A percentile compares a stretch with the other conserved stretches of the same genome.
phyloP scores from a whole-genome alignment of 2,113 vertebrate species.

The Epinephelus cyanopodus region DNA sequence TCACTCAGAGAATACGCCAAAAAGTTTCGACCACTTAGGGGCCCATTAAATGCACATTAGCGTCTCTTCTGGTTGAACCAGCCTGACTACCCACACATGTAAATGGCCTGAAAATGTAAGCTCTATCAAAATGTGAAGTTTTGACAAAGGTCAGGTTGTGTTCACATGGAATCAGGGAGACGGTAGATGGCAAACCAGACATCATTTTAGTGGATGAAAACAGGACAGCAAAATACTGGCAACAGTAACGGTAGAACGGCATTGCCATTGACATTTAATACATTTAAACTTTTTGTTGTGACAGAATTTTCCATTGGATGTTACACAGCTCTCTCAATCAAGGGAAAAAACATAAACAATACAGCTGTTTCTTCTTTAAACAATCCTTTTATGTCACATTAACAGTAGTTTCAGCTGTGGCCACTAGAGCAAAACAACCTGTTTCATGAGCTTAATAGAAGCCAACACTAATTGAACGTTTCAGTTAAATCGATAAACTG shows the following conservation, averaged over 20 bases:
- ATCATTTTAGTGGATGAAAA: too few species aligned
- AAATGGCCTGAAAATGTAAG: not conserved
- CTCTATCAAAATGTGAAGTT: not conserved
- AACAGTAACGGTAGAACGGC: too few species aligned
- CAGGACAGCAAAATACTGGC: too few species aligned
- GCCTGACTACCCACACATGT: not conserved
- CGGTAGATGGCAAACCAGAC: too few species aligned
- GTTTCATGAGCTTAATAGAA: not conserved
- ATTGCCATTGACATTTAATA: too few species aligned
- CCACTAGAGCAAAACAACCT: not conserved
- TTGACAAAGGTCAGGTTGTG: too few species aligned
- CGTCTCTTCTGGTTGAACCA: not conserved
- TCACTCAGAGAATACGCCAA: not conserved
- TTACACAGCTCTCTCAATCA: too few species aligned
- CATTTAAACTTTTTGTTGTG: too few species aligned
- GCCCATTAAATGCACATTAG: not conserved
- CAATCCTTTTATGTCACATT: not conserved
- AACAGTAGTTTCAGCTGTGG: not conserved
- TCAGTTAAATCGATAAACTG: not conserved
- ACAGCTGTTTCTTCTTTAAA: not conserved
- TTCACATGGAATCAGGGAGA: too few species aligned
- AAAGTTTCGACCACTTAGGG: not conserved
- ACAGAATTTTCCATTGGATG: too few species aligned
- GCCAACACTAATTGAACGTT: not conserved
- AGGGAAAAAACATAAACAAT: too few species aligned